phyloP scores from a whole-genome alignment of 2,888 invertebrate species.

The Lobophora halterata region DNA sequence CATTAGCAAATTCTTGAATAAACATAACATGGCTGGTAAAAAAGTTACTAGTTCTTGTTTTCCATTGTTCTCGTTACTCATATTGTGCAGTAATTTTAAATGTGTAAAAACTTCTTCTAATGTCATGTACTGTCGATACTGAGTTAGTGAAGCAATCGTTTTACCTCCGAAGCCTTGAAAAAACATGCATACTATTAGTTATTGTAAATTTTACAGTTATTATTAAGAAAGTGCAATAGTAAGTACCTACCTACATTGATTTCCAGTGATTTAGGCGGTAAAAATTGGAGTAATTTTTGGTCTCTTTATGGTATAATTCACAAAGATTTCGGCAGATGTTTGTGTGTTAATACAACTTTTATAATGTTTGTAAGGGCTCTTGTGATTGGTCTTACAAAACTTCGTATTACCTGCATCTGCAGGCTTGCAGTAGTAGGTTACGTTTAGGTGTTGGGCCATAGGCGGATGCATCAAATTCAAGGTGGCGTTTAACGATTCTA shows the following conservation, averaged over 20 bases:
- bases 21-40: slow-evolving; percentile 45
- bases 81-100: slow-evolving; percentile 53
- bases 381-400: slow-evolving; percentile 37
- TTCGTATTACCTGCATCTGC: slow-evolving; percentile 54
- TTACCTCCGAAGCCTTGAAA: slow-evolving; percentile 55
- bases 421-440: slow-evolving; percentile 50
- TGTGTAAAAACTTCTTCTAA: slow-evolving; percentile 55
- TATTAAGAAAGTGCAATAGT: slow-evolving; percentile 5
- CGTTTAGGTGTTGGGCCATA: slow-evolving; percentile 39
- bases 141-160: slow-evolving; percentile 46
- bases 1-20: slow-evolving; percentile 55
- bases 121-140: slow-evolving; percentile 58
- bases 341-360: slow-evolving; percentile 21
- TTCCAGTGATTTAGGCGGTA: slow-evolving; percentile 37
- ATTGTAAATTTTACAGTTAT: too few relatives aligned
- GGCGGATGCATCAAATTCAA: slow-evolving; percentile 51
- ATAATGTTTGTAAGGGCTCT: slow-evolving; percentile 27
- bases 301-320: slow-evolving; percentile 29
- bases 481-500: slow-evolving; percentile 48
- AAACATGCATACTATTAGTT: too few relatives aligned
- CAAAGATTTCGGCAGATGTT: slow-evolving; percentile 27
- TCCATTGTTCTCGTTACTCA: slow-evolving; percentile 44
- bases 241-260: slow-evolving; percentile 32
- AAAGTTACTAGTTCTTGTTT: slow-evolving; percentile 45
- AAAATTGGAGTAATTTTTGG: slow-evolving; percentile 44